A percentile compares a stretch with the other conserved stretches of the same genome.
Evolutionary conservation across 2,797 vertebrate species (phyloP).

Genomic region (Falco naumanni): DNA sequence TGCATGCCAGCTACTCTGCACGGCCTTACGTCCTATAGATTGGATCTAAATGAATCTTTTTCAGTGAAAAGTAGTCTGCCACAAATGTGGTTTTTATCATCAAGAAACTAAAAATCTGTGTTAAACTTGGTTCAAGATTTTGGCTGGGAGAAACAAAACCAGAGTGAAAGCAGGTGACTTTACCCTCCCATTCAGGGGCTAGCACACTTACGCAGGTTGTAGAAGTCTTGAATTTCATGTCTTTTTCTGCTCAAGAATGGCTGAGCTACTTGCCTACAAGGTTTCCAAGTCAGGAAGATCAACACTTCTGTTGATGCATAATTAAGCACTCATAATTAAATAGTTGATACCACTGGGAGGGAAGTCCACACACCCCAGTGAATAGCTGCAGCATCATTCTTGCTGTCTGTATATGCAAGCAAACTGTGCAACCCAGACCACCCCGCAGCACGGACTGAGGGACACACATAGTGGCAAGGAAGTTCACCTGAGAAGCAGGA

Average conservation of each 20-base stretch:
- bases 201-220: rapidly evolving
- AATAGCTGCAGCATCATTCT: neutral
- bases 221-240: neutral
- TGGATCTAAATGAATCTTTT: neutral
- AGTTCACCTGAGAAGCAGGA: neutral
- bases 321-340: neutral
- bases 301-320: neutral
- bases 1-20: neutral
- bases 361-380: neutral
- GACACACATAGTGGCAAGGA: neutral
- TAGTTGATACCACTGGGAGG: neutral
- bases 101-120: neutral
- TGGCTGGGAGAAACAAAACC: neutral
- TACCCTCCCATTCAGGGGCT: neutral
- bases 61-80: neutral
- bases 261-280: neutral
- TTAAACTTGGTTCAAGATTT: neutral
- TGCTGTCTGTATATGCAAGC: neutral
- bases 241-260: neutral
- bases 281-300: neutral
- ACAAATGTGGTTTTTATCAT: neutral
- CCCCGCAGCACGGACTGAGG: neutral
- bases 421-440: rapidly evolving
- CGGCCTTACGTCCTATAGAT: neutral
- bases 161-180: neutral